Evolutionary conservation across 35 echinoderm and acorn worm species (phyloP), one percentile per base, ranked within the genome.

Genomic region (Lytechinus pictus): DNA sequence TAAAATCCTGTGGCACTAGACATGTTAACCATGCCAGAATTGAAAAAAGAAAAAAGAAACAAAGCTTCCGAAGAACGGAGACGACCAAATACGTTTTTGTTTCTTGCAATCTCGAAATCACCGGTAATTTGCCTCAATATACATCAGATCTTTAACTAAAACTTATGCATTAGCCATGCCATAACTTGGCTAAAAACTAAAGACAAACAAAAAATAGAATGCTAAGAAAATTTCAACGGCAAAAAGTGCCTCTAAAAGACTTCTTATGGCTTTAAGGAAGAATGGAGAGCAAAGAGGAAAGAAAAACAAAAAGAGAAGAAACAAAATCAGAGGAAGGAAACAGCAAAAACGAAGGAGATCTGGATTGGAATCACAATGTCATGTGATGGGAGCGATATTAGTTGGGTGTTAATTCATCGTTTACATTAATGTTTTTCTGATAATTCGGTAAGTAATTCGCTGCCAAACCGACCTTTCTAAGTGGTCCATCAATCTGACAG

Each of bases 361-460:
- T 24, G 19, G 66, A 24, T n/a, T 90, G 88, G 10, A 90, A 90
- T 90, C 88, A 90, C 88, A n/a, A n/a, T n/a, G n/a, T n/a, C n/a
- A 51, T 90, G 92, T 93, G 92, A 93, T 27, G 54, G 28, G 54
- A 55, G 92, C 55, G 53, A 93, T 93, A 93, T 93, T 93, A 93
- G 92, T 27, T 28, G 27, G 12, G 92, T 57, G 92, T 57, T 93
- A 93, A 93, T 93, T 93, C 92, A 93, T 93, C 92, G 92, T 93
- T 93, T 93, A 93, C 92, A 93, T 93, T 93, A 93, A 93, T 93
- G 92, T 93, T 93, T 93, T 93, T 93, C 92, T 93, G 92, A 93
- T 93, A 57, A 93, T 55, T 90, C 88, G 29, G 52, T 55, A 93
- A 93, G 92, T 93, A 93, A 93, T 93, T 93, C 92, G 10, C 92